Evolutionary conservation across 2,888 invertebrate genomes (phyloP).

Genomic region (Rhaphigaster nebulosa): DNA sequence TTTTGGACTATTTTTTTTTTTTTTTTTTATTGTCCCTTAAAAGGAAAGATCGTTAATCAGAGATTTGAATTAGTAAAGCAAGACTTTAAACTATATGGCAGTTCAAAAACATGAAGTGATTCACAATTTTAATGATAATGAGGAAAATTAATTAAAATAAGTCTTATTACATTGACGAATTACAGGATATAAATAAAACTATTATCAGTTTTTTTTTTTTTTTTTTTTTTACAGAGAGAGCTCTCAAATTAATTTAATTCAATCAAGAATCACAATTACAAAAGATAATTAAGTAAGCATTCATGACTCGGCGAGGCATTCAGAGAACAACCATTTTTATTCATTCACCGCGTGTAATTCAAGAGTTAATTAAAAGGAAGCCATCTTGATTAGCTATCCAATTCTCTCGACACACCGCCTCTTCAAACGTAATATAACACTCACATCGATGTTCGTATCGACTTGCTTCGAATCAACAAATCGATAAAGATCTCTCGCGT

Average conservation of each 20-base stretch:
- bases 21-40: too few species aligned
- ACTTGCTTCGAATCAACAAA: not conserved
- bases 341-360: not conserved
- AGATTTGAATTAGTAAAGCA: too few species aligned
- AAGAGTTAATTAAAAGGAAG: constrained; percentile 9
- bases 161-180: not conserved
- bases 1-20: too few species aligned
- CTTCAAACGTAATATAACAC: not conserved
- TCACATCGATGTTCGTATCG: not conserved
- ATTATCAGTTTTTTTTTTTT: too few species aligned
- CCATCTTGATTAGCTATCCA: not conserved
- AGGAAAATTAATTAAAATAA: not conserved
- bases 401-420: not conserved
- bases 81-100: not conserved
- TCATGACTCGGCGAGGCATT: not conserved
- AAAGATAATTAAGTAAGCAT: not conserved
- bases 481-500: not conserved
- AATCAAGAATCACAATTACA: not conserved
- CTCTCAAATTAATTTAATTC: not conserved
- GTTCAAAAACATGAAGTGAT: too few species aligned
- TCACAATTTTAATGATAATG: too few species aligned
- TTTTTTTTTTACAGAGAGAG: not conserved
- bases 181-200: not conserved
- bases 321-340: not conserved
- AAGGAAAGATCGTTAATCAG: too few species aligned